Conservation (phyloP, 2,888 invertebrate genomes). For the Melikaiella ostensackeni region DNA sequence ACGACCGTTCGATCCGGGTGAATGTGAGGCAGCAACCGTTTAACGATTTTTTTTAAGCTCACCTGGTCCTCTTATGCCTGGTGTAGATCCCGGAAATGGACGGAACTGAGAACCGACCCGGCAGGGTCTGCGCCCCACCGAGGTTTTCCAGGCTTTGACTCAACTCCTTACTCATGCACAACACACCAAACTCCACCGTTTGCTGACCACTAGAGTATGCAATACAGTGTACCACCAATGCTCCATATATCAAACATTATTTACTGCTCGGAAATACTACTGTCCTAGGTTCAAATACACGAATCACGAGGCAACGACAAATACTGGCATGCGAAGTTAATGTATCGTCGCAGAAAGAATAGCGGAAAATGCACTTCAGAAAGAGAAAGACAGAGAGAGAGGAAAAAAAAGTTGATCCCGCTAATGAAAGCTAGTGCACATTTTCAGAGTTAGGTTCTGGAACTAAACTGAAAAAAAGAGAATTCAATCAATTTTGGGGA, state of each 20-base stretch:
- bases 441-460: neutral
- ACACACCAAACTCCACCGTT: slow-evolving; percentile 78
- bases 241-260: slow-evolving; percentile 67
- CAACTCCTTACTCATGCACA: slow-evolving; percentile 78
- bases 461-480: neutral
- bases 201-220: slow-evolving; percentile 78
- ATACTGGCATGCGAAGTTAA: slow-evolving; percentile 56
- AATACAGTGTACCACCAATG: slow-evolving; percentile 77
- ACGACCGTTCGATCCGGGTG: slow-evolving; percentile 65
- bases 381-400: neutral
- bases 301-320: slow-evolving; percentile 57
- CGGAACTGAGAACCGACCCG: slow-evolving; percentile 82
- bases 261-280: slow-evolving; percentile 64
- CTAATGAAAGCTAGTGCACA: neutral
- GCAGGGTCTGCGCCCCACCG: slow-evolving; percentile 82
- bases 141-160: slow-evolving; percentile 80
- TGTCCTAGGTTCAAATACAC: slow-evolving; percentile 60
- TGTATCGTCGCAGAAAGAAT: slow-evolving; percentile 55
- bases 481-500: too few relatives aligned
- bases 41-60: slow-evolving; percentile 73
- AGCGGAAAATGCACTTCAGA: slow-evolving; percentile 54
- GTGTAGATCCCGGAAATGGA: slow-evolving; percentile 87
- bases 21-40: slow-evolving; percentile 56
- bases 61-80: slow-evolving; percentile 91
- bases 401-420: neutral